Evolutionary conservation across 2,113 vertebrate genomes (phyloP), one percentile per base, ranked within the genome.

Genomic region (Colaptes auratus): DNA sequence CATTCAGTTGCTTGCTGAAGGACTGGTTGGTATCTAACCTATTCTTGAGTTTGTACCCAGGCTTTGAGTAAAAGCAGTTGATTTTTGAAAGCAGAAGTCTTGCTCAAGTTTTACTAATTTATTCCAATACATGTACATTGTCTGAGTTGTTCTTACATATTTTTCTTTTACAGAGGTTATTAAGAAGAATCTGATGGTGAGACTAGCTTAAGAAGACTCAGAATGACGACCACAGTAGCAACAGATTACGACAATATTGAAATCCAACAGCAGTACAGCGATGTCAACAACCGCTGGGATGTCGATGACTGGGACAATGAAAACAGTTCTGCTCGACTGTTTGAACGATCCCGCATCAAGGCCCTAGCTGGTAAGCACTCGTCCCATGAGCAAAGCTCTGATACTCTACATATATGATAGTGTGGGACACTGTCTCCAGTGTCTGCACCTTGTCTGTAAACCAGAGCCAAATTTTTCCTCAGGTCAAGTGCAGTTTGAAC

Each of bases 221-320:
- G 89, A 97, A 99, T 99, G 99, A 99, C 99, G 50, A 98, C 99
- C 60, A 98, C 99, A 33, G 98, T 99, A 96, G 98, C 99, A 12
- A 98, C 98, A 83, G 99, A 99, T 93, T 98, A 96, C 18, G 99
- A 99, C 93, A 99, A 98, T 96, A 98, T 99, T 96, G 99, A 99
- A 96, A 99, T 99, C 96, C 98, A 99, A 79, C 98, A 99, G 97
- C 98, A 99, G 97, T 99, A 99, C 98, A 99, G 98, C 7, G 99
- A 99, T 19, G 98, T 99, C 94, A 99, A 99, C 98, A 99, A 99
- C 97, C 99, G 99, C 97, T 99, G 99, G 99, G 99, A 99, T 4
- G 98, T 98, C 1, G 99, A 99, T 0, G 99, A 99, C 36, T 99
- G 99, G 99, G 99, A 99, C 98, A 99, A 99, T 2, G 99, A 99